These are phyloP conservation scores for Macquaria ambigua DNA, from an alignment of 2,113 vertebrate genomes.

Conservation along the genomic window DNA sequence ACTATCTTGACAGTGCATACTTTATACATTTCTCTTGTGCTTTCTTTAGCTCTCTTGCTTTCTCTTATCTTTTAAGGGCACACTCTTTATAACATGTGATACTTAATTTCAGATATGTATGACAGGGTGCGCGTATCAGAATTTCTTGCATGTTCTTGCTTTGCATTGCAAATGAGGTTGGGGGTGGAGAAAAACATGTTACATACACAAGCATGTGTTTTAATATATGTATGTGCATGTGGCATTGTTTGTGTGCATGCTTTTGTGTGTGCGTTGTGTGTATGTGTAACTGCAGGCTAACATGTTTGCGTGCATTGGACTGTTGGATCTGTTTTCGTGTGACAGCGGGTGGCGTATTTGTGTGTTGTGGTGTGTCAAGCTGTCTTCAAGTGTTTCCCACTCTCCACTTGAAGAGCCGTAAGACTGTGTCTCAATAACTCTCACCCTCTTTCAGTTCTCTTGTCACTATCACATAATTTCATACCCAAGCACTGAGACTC, in stretches of 20 bases:
- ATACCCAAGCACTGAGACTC: conserved; percentile 65
- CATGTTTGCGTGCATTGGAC: background rate
- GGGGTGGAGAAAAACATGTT: background rate
- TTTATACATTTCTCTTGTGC: conserved; percentile 52
- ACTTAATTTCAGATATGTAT: conserved; percentile 72
- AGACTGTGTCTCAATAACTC: conserved; percentile 66
- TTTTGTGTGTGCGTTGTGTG: conserved; percentile 17
- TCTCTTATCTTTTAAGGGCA: conserved; percentile 68
- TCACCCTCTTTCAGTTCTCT: conserved; percentile 69
- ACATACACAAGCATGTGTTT: conserved; percentile 11
- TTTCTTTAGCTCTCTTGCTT: conserved; percentile 31
- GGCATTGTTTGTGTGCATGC: background rate
- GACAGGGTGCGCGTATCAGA: conserved; percentile 26
- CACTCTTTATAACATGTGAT: conserved; percentile 60
- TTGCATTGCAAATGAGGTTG: conserved; percentile 45
- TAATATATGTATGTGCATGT: background rate
- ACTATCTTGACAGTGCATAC: conserved; percentile 59
- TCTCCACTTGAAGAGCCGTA: conserved; percentile 63
- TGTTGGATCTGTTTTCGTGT: conserved; percentile 30
- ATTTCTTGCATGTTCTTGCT: conserved; percentile 1
- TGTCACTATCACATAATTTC: conserved; percentile 72
- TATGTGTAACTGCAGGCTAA: conserved; percentile 17
- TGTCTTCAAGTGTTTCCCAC: conserved; percentile 67
- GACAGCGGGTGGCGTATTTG: conserved; percentile 25
- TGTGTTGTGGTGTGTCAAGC: conserved; percentile 46